These are phyloP conservation scores for Epizoanthus fatuus DNA, from an alignment of 92 coral and sea anemone genomes.

Conservation along the genomic window DNA sequence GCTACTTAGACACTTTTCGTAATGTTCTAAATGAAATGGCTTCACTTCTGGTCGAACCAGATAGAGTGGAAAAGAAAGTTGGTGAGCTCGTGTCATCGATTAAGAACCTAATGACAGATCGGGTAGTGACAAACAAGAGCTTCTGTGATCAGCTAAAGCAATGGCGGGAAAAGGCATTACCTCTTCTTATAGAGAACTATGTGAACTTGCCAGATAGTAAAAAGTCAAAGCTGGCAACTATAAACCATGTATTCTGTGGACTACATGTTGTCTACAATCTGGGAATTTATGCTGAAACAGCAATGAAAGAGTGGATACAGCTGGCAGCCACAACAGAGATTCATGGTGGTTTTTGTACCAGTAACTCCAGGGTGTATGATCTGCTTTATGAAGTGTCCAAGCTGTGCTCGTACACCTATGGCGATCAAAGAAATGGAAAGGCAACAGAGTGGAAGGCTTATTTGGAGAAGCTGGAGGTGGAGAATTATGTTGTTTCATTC, in stretches of 20 bases:
- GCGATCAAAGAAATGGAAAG: background rate
- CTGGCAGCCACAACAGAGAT: background rate
- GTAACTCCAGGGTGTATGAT: background rate
- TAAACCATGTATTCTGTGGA: background rate
- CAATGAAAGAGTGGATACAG: background rate
- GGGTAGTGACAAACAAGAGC: no score
- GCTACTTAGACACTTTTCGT: background rate
- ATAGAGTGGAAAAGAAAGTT: no score
- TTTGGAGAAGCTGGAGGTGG: background rate
- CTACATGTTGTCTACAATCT: conserved; percentile 2
- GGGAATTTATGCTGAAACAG: background rate
- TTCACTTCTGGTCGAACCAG: no score
- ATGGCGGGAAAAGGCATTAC: no score
- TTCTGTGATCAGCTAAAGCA: no score
- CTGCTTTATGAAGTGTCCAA: background rate
- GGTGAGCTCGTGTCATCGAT: background rate
- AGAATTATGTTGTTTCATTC: background rate
- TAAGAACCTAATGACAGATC: background rate
- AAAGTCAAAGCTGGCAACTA: background rate
- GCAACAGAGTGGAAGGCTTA: background rate
- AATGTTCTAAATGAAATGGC: background rate
- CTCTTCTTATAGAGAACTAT: no score
- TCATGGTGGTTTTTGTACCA: background rate
- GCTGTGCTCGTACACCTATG: background rate
- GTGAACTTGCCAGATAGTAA: no score